These are phyloP conservation scores for Melanotaenia parkinsoni DNA, from an alignment of 2,797 vertebrate species.

Conservation along the genomic window DNA sequence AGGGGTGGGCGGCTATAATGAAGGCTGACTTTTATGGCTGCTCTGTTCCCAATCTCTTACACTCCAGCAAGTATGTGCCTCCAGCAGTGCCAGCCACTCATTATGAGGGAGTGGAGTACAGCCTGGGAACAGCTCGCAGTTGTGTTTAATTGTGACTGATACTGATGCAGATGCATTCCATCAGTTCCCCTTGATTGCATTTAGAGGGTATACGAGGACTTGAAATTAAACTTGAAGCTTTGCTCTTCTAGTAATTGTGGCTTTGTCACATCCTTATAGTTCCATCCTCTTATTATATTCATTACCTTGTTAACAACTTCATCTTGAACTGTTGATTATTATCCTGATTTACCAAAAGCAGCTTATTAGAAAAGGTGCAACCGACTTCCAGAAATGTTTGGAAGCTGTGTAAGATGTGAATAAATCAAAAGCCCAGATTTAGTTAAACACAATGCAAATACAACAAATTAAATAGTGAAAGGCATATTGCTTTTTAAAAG, in stretches of 20 bases:
- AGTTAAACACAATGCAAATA: background rate
- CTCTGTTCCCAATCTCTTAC: conserved; percentile 59
- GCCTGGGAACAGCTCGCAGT: conserved; percentile 44
- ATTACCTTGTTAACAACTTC: conserved; percentile 48
- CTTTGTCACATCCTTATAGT: conserved; percentile 14
- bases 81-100: conserved; percentile 47
- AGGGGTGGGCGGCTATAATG: conserved; percentile 39
- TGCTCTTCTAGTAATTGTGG: conserved; percentile 6
- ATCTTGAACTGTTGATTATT: conserved; percentile 36
- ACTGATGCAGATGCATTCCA: conserved; percentile 34
- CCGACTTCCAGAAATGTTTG: background rate
- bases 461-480: background rate
- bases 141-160: conserved; percentile 74
- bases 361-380: conserved; percentile 22
- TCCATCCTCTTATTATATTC: conserved; percentile 22
- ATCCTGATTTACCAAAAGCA: conserved; percentile 22
- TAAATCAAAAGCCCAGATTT: background rate
- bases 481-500: background rate
- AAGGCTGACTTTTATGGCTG: conserved; percentile 63
- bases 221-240: conserved; percentile 12
- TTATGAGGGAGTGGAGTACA: conserved; percentile 48
- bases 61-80: conserved; percentile 42
- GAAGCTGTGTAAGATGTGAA: background rate
- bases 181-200: conserved; percentile 36
- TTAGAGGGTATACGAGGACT: conserved; percentile 14